Evolutionary conservation across 2,888 invertebrate species (phyloP).

Genomic region (Eurytoma californica): DNA sequence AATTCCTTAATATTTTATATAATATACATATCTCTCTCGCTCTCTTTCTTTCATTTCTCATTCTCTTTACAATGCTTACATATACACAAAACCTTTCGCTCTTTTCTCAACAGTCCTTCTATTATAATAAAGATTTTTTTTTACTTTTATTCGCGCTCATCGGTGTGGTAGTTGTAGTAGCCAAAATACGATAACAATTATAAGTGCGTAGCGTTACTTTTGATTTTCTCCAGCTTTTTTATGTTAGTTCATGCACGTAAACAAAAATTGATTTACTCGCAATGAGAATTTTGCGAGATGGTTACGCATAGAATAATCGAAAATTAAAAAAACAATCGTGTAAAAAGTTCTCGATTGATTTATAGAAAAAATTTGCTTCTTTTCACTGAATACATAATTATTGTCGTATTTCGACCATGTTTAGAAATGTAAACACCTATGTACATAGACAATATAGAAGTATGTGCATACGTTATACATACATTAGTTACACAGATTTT

Average conservation of each 20-base stretch:
- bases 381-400: constrained; percentile 39
- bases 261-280: background rate
- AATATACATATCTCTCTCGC: constrained; percentile 59
- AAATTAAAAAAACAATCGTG: background rate
- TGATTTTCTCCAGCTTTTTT: constrained; percentile 33
- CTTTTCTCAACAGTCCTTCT: constrained; percentile 19
- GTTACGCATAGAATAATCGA: background rate
- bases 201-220: constrained; percentile 28
- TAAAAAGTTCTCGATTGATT: background rate
- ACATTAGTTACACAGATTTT: constrained; percentile 56
- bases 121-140: constrained; percentile 42
- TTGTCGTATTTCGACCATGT: constrained; percentile 49
- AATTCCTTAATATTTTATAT: constrained; percentile 55
- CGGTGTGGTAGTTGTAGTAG: constrained; percentile 8
- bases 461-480: constrained; percentile 56
- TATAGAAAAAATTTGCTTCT: background rate
- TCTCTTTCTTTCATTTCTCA: constrained; percentile 46
- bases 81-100: constrained; percentile 47
- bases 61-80: constrained; percentile 46
- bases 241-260: background rate
- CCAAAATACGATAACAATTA: constrained; percentile 53
- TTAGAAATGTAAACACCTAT: constrained; percentile 46
- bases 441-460: constrained; percentile 58
- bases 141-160: constrained; percentile 18
- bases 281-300: background rate